Percentiles rank a stretch among this genome's conserved stretches.
Evolutionary conservation across 92 coral and sea anemone genomes (phyloP).

Genomic region (Zoanthus sociatus): DNA sequence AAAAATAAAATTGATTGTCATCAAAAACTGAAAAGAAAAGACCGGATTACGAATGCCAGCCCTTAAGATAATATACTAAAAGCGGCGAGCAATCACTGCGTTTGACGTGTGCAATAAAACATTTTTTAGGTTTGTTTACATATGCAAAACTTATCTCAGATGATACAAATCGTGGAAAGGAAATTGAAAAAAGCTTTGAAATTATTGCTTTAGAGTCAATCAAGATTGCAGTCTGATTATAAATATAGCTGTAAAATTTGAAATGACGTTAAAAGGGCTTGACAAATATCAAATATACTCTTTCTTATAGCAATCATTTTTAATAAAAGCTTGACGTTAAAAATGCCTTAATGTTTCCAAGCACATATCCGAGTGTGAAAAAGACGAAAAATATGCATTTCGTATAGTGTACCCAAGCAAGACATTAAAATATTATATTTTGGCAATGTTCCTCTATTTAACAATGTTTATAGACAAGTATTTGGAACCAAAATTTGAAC

Average conservation of each 20-base stretch:
- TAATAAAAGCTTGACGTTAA: no score
- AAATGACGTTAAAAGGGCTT: background rate
- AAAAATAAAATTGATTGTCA: background rate
- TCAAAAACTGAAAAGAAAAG: background rate
- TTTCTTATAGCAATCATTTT: no score
- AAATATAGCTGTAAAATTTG: background rate
- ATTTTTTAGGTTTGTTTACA: conserved; percentile 28
- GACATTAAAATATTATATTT: no score
- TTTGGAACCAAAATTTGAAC: no score
- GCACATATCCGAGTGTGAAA: no score
- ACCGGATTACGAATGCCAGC: background rate
- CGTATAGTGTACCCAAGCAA: no score
- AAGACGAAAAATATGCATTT: no score
- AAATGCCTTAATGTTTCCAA: no score
- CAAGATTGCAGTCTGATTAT: conserved; percentile 17
- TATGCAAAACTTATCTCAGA: background rate
- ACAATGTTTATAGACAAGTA: no score
- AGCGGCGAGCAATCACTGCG: background rate
- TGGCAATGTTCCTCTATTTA: no score
- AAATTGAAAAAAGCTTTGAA: conserved; percentile 45
- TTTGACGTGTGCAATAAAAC: background rate
- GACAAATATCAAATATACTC: background rate
- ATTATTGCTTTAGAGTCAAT: conserved; percentile 25
- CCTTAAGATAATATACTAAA: background rate
- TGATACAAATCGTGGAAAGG: conserved; percentile 40